A percentile compares a stretch with the other conserved stretches of the same genome.
These are phyloP conservation scores for Gymnocephalus cernua DNA, from an alignment of 2,113 vertebrate species.

Conservation along the genomic window DNA sequence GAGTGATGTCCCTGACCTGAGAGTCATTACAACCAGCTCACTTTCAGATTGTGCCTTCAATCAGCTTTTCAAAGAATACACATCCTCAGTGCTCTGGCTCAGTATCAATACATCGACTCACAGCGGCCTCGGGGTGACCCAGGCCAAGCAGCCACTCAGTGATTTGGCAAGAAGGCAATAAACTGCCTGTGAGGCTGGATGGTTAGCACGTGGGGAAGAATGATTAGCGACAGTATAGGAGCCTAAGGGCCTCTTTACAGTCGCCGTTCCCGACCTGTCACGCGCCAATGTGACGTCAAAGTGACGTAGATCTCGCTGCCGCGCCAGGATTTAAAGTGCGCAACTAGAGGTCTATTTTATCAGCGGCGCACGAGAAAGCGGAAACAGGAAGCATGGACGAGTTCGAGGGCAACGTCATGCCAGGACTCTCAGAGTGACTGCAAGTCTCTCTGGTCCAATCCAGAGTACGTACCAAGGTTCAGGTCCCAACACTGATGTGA, in stretches of 20 bases:
- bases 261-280: too few relatives aligned
- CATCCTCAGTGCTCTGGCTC: neutral
- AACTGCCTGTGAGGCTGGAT: neutral
- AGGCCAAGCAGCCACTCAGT: neutral
- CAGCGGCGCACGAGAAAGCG: too few relatives aligned
- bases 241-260: too few relatives aligned
- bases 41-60: constrained; percentile 32
- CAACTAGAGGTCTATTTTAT: too few relatives aligned
- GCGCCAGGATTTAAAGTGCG: too few relatives aligned
- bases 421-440: too few relatives aligned
- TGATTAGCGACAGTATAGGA: neutral
- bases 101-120: constrained; percentile 33
- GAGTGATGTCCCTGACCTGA: constrained; percentile 10
- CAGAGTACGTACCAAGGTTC: neutral
- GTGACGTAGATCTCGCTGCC: too few relatives aligned
- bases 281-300: too few relatives aligned
- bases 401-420: too few relatives aligned
- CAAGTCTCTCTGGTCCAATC: too few relatives aligned
- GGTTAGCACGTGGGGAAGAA: neutral
- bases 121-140: constrained; percentile 17
- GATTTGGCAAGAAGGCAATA: constrained; percentile 38
- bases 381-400: too few relatives aligned
- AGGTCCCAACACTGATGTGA: constrained; percentile 1
- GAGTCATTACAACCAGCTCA: constrained; percentile 11
- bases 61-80: constrained; percentile 24